phyloP scores from a whole-genome alignment of 2,888 invertebrate genomes.

The Ichneumon xanthorius region DNA sequence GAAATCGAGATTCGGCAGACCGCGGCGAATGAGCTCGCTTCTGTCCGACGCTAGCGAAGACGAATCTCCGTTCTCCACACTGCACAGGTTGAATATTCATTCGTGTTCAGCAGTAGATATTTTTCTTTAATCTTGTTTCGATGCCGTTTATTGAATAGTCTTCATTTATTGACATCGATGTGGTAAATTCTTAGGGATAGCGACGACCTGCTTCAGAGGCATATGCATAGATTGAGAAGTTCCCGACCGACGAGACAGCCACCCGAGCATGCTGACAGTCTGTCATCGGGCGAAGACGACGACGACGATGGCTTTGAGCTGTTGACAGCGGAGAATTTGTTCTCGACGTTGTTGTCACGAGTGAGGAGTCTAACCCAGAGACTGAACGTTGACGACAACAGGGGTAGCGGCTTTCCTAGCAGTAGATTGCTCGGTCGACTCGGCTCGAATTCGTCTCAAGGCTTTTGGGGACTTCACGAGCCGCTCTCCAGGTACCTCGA shows the following conservation, averaged over 20 bases:
- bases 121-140: not conserved
- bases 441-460: slow-evolving; percentile 81
- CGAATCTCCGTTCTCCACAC: slow-evolving; percentile 87
- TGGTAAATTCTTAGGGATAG: slow-evolving; percentile 75
- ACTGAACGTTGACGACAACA: slow-evolving; percentile 93
- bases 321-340: slow-evolving; percentile 95
- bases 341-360: slow-evolving; percentile 93
- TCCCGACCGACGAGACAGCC: slow-evolving; percentile 89
- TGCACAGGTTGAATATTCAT: slow-evolving; percentile 84
- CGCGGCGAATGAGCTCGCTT: slow-evolving; percentile 89
- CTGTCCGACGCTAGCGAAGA: slow-evolving; percentile 84
- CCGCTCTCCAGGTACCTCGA: slow-evolving; percentile 85
- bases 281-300: slow-evolving; percentile 95
- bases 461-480: slow-evolving; percentile 86
- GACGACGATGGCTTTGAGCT: slow-evolving; percentile 96
- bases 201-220: slow-evolving; percentile 82
- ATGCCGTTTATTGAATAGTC: slow-evolving; percentile 13
- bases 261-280: slow-evolving; percentile 92
- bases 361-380: slow-evolving; percentile 94
- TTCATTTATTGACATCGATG: slow-evolving; percentile 33
- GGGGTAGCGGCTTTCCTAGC: slow-evolving; percentile 88
- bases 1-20: slow-evolving; percentile 85
- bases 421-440: slow-evolving; percentile 87
- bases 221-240: slow-evolving; percentile 86
- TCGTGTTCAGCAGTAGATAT: not conserved